phyloP scores from a whole-genome alignment of 2,113 vertebrate genomes.

The Climacteris rufus region DNA sequence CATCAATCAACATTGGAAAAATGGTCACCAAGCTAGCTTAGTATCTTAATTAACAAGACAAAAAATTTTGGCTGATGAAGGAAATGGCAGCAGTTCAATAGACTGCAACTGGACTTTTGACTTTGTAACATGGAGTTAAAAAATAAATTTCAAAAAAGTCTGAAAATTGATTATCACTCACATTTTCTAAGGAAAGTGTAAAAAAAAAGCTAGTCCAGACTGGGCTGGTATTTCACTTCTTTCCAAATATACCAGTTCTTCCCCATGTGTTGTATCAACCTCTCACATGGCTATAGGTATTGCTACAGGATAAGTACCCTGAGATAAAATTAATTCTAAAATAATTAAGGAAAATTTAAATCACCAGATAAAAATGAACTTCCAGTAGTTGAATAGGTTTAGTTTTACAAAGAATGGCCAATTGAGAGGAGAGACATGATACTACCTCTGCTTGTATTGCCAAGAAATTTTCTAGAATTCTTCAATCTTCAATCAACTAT shows the following conservation, averaged over 20 bases:
- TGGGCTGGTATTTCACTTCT: background rate
- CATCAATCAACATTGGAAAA: background rate
- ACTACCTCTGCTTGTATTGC: background rate
- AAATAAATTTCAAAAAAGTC: background rate
- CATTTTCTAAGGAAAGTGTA: background rate
- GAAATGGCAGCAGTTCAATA: background rate
- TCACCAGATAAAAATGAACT: background rate
- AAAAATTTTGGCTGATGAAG: background rate
- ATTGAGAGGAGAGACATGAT: background rate
- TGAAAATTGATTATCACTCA: background rate
- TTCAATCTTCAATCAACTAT: background rate
- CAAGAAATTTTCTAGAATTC: background rate
- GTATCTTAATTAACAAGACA: background rate
- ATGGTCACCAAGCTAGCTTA: background rate
- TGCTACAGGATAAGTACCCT: background rate
- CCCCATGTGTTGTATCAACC: fast-evolving
- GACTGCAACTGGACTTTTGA: background rate
- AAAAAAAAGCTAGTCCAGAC: background rate
- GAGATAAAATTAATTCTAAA: background rate
- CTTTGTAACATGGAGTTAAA: background rate
- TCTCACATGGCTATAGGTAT: fast-evolving
- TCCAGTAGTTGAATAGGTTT: background rate
- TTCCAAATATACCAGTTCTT: background rate
- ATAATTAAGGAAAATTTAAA: background rate
- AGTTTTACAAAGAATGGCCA: background rate